Base-by-base conservation (phyloP, 2,888 invertebrate genomes). In the Doris montereyensis region DNA sequence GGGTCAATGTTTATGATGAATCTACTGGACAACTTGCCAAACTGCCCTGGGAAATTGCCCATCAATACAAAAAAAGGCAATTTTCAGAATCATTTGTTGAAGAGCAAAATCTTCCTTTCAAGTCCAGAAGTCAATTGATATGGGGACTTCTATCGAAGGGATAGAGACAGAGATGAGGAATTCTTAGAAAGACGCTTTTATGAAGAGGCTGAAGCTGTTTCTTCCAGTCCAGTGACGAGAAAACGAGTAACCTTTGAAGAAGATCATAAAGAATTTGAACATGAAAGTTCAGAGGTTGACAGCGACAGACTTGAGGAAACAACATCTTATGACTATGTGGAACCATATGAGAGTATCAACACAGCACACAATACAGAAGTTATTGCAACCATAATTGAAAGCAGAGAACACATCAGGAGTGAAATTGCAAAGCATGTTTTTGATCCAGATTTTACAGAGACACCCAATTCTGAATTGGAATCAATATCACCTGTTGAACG, bases 311-410 rank as follows among this genome's bases (percentile, higher is more conserved):
- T 10, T 17, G 52, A 41, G 32, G 62, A 62, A 24, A 73, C 8
- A n/a, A n/a, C n/a, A n/a, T n/a, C n/a, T n/a, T n/a, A n/a, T n/a
- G n/a, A n/a, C n/a, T n/a, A n/a, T n/a, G n/a, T 68, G 80, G 90
- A 90, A 81, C 89, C 90, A 26, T 88, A 91, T 85, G 88, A 89
- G 21, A 82, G 85, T 52, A 89, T 90, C 41, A 80, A 85, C 60
- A 84, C 87, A 60, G 83, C 87, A 10, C 88, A 90, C 83, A 87
- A 88, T 75, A 85, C 86, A 73, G 85, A 85, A 75, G 90, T 90
- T 17, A 87, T 90, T 65, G 85, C 86, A 28, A 86, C 86, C 26
- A 86, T 90, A 60, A 67, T 80, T 24, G 83, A 84, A 17, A 83
- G 77, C 24, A 82, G 88, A 72, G 83, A 84, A 60, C 77, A 81